Conservation (phyloP, 2,113 vertebrate genomes). For the Rhineura floridana region DNA sequence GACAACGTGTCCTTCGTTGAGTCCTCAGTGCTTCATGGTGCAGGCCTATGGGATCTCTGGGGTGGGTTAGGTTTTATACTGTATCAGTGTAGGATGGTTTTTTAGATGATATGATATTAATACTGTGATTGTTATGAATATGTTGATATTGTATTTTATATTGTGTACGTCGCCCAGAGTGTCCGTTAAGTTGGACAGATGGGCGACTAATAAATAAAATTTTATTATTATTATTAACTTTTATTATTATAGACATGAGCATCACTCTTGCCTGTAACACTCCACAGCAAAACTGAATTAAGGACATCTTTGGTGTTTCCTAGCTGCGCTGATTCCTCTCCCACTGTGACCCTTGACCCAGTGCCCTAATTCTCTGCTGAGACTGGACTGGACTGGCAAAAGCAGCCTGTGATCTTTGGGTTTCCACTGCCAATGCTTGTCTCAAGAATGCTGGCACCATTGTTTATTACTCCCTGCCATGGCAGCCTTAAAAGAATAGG, state of each 20-base stretch:
- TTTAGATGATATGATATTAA: too few species aligned
- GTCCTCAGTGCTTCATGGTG: neutral
- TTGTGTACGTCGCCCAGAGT: too few species aligned
- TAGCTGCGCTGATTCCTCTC: neutral
- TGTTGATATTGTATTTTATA: too few species aligned
- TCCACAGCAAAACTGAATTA: neutral
- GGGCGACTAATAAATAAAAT: too few species aligned
- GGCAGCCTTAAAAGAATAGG: neutral
- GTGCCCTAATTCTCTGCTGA: neutral
- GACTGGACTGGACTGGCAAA: neutral
- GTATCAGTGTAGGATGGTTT: too few species aligned
- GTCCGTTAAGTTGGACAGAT: too few species aligned
- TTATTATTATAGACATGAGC: neutral
- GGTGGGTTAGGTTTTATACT: too few species aligned
- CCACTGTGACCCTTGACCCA: too few species aligned
- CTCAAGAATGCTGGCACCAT: neutral
- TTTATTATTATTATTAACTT: neutral
- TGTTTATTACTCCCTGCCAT: neutral
- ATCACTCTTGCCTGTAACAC: neutral
- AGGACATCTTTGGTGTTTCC: neutral
- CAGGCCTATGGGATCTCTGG: too few species aligned
- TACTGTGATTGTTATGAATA: too few species aligned
- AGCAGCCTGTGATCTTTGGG: neutral
- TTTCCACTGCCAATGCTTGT: neutral
- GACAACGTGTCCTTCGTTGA: neutral